Conservation (phyloP, 2,888 invertebrate species). For the Xestia xanthographa region DNA sequence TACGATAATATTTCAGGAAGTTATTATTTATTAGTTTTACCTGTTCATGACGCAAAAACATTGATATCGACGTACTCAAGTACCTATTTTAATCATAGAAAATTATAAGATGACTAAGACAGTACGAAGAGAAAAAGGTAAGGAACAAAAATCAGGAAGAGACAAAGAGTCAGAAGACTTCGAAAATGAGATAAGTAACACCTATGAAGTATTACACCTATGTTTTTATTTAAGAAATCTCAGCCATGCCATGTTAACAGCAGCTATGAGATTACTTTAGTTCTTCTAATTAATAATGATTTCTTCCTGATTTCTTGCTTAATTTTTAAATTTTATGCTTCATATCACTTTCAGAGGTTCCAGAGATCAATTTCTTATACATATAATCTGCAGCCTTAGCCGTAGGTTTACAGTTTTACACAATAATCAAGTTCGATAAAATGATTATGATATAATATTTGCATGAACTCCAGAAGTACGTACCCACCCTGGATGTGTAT, state of each 20-base stretch:
- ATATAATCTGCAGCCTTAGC: background rate
- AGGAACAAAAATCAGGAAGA: background rate
- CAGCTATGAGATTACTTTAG: too few relatives aligned
- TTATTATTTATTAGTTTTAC: slow-evolving; percentile 10
- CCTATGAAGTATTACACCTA: too few relatives aligned
- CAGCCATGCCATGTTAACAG: too few relatives aligned
- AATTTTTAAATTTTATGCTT: too few relatives aligned
- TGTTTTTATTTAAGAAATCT: too few relatives aligned
- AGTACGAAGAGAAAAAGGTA: background rate
- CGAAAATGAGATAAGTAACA: too few relatives aligned
- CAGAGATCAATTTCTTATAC: too few relatives aligned
- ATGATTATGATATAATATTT: background rate
- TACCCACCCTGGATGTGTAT: slow-evolving; percentile 8
- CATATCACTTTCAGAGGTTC: too few relatives aligned
- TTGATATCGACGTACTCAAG: background rate
- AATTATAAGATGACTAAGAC: background rate
- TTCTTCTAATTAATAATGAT: too few relatives aligned
- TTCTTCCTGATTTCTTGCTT: too few relatives aligned
- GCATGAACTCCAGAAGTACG: background rate
- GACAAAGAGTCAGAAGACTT: too few relatives aligned
- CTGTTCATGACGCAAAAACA: background rate
- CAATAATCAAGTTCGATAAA: background rate
- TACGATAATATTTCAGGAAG: slow-evolving; percentile 50
- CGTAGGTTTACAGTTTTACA: background rate
- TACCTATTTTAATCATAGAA: background rate